Evolutionary conservation across 2,888 invertebrate genomes (phyloP).

Genomic region (Cataglyphis cursor): DNA sequence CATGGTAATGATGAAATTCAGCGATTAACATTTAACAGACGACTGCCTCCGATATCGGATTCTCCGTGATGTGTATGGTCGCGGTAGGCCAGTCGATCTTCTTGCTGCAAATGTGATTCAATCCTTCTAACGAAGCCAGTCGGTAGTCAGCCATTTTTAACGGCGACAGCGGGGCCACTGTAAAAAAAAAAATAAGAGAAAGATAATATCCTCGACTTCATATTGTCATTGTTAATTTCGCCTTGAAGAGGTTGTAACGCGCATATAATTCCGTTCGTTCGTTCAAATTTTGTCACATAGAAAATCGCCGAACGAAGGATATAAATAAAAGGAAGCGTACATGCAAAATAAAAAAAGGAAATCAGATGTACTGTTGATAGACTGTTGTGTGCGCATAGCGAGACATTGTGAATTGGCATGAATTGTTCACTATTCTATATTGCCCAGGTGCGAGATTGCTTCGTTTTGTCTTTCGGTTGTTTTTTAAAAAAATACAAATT

Average conservation of each 20-base stretch:
- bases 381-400: constrained; percentile 80
- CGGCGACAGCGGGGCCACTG: constrained; percentile 92
- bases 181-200: constrained; percentile 80
- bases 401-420: constrained; percentile 71
- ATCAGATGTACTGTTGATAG: constrained; percentile 69
- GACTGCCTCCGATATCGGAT: constrained; percentile 92
- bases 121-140: constrained; percentile 89
- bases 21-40: constrained; percentile 89
- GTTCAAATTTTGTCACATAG: constrained; percentile 34
- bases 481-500: constrained; percentile 33
- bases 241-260: constrained; percentile 57
- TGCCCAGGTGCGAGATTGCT: constrained; percentile 70
- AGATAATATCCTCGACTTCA: constrained; percentile 63
- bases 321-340: constrained; percentile 78
- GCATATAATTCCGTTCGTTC: constrained; percentile 33
- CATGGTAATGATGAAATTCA: constrained; percentile 63
- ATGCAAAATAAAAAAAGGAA: constrained; percentile 82
- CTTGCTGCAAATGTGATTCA: constrained; percentile 86
- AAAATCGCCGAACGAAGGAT: constrained; percentile 42
- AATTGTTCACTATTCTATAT: constrained; percentile 69
- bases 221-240: constrained; percentile 57
- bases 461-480: constrained; percentile 34
- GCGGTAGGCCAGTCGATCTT: constrained; percentile 88
- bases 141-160: constrained; percentile 91
- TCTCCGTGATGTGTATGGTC: constrained; percentile 93